Percentiles rank a stretch among this genome's conserved stretches.
Evolutionary conservation across 2,113 vertebrate genomes (phyloP).

Genomic region (Bettongia penicillata): DNA sequence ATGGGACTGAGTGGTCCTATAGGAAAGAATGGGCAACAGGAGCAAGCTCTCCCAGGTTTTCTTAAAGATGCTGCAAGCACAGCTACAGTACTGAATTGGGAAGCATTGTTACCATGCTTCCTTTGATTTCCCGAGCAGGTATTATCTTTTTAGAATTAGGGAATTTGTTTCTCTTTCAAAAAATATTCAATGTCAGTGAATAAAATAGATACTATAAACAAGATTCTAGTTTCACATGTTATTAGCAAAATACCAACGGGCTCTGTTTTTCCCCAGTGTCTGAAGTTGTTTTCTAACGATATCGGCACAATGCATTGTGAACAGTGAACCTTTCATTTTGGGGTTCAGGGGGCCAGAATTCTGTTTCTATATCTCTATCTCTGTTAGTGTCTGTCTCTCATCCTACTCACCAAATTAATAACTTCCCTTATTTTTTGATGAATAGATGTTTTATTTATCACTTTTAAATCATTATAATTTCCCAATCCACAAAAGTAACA

Average conservation of each 20-base stretch:
- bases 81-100: not conserved
- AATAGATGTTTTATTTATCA: not conserved
- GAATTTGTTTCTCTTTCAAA: conserved; percentile 14
- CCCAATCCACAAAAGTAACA: not conserved
- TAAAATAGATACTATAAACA: not conserved
- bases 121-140: conserved; percentile 9
- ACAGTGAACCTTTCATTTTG: not conserved
- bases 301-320: not conserved
- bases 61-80: not conserved
- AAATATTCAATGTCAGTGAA: not conserved
- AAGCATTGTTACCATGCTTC: not conserved
- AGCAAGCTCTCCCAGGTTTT: not conserved
- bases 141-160: conserved; percentile 13
- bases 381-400: not conserved
- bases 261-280: not conserved
- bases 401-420: not conserved
- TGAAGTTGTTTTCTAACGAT: not conserved
- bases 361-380: not conserved
- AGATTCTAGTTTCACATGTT: not conserved
- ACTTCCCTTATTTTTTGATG: not conserved
- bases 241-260: not conserved
- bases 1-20: conserved; percentile 32
- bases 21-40: conserved; percentile 1
- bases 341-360: not conserved
- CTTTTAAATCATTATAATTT: not conserved